A percentile compares a stretch with the other conserved stretches of the same genome.
phyloP scores from a whole-genome alignment of 2,113 vertebrate species.

The Zosterops lateralis region DNA sequence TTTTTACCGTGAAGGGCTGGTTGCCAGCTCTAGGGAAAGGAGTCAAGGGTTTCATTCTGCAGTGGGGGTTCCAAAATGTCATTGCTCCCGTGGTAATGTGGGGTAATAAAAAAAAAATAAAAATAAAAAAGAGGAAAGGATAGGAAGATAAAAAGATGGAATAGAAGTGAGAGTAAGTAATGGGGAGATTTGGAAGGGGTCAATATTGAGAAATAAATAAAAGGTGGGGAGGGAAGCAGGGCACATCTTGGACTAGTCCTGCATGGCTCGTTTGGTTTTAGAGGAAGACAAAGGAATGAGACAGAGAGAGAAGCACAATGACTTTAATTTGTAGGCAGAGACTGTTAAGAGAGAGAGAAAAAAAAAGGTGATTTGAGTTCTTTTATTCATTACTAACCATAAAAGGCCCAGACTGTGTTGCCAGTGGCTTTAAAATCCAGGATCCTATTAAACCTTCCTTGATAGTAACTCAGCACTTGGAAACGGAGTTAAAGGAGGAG shows the following conservation, averaged over 20 bases:
- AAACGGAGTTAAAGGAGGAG: constrained; percentile 37
- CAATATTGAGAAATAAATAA: neutral
- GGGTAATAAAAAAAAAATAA: neutral
- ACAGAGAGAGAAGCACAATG: constrained; percentile 15
- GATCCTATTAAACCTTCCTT: constrained; percentile 73
- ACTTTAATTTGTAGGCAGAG: constrained; percentile 66
- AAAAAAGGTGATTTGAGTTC: constrained; percentile 60
- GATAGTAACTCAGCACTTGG: constrained; percentile 66
- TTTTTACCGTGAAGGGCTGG: constrained; percentile 14
- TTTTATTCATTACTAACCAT: constrained; percentile 71
- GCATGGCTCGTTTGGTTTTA: neutral
- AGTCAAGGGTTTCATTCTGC: neutral
- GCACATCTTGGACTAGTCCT: neutral
- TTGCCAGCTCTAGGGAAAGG: neutral
- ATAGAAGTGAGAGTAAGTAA: neutral
- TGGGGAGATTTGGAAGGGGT: neutral
- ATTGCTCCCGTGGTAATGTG: neutral
- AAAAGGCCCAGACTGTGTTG: constrained; percentile 66
- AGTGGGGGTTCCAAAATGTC: neutral
- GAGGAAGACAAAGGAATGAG: constrained; percentile 8
- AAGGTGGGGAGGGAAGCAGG: neutral
- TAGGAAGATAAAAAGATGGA: neutral
- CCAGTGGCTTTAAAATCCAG: constrained; percentile 71
- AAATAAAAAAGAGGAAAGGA: neutral
- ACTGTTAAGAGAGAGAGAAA: neutral